Base-by-base conservation (phyloP, 2,888 invertebrate species). In the Caenorhabditis sulstoni region DNA sequence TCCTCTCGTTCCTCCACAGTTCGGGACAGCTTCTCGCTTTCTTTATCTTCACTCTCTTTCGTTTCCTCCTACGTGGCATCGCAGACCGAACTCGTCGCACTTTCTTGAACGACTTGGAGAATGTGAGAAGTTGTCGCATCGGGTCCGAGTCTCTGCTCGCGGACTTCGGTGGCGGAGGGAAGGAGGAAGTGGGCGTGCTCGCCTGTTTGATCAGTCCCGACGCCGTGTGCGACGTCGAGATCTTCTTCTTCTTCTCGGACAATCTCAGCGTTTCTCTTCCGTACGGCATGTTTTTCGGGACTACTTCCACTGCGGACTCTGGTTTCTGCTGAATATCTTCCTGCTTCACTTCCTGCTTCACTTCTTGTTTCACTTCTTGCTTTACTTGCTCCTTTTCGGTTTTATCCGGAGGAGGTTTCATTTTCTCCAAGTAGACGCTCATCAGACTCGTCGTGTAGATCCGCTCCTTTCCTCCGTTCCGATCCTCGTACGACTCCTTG, bases 101-200 rank as follows among this genome's bases (percentile, higher is more conserved):
- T 80, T 89, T 89, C 81, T 89, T 89, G 82, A 89, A 89, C 12
- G 84, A 84, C 68, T 87, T 87, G 35, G 88, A 89, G 79, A 89
- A 89, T 49, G 84, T 87, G 20, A 90, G 70, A 8, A 89, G 79
- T 7, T 73, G 73, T 23, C 57, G 20, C 59, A 79, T 64, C 7
- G 79, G 79, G 44, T 79, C 79, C 1, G 41, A 61, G 41, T 59
- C 59, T 9, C 66, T 1, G 18, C 52, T 52, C 37, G 45, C 12
- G 0, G 44, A 35, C 39, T 55, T 62, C 0, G 55, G 62, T 0
- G 57, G 22, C 23, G 76, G 57, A 1, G 44, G 47, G 1, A 50
- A 50, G 1, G 52, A 14, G 1, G 41, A 12, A 14, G 41, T 41
- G 14, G 41, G 41, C 11, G 41, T 41, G 8, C 44, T 52, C 7